Conservation (phyloP, 2,113 vertebrate species). For the Promerops cafer region DNA sequence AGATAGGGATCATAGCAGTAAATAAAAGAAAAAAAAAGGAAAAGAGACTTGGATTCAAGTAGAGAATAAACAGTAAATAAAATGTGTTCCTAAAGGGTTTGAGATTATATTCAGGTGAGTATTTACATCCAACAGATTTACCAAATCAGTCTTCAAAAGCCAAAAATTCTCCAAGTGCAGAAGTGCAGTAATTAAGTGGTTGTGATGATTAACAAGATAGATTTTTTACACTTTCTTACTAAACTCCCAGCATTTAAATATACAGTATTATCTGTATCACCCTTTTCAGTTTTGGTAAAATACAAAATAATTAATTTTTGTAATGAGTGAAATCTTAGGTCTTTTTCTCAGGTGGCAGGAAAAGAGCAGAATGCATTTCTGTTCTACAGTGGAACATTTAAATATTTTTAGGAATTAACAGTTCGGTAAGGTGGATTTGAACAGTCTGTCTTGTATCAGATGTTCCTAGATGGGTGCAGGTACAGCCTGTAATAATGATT, state of each 20-base stretch:
- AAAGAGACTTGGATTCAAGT: not conserved
- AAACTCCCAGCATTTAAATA: not conserved
- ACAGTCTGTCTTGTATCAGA: constrained; percentile 23
- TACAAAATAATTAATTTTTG: not conserved
- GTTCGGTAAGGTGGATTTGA: not conserved
- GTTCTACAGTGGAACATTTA: not conserved
- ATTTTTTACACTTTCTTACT: not conserved
- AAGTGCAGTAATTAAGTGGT: not conserved
- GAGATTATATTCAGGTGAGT: not conserved
- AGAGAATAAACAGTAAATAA: not conserved
- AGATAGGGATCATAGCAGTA: not conserved
- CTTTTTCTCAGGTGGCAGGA: not conserved
- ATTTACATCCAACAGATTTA: not conserved
- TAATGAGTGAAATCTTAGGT: not conserved
- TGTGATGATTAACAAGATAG: not conserved
- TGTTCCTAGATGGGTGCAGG: constrained; percentile 21
- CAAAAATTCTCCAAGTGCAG: not conserved
- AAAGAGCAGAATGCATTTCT: not conserved
- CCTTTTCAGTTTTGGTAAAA: not conserved
- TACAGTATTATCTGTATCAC: not conserved
- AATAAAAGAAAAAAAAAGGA: not conserved
- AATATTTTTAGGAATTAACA: not conserved
- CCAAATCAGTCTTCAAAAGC: not conserved
- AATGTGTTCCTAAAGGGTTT: not conserved
- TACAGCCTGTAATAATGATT: constrained; percentile 9